phyloP scores from a whole-genome alignment of 2,888 invertebrate species.

The Caenorhabditis sinica region DNA sequence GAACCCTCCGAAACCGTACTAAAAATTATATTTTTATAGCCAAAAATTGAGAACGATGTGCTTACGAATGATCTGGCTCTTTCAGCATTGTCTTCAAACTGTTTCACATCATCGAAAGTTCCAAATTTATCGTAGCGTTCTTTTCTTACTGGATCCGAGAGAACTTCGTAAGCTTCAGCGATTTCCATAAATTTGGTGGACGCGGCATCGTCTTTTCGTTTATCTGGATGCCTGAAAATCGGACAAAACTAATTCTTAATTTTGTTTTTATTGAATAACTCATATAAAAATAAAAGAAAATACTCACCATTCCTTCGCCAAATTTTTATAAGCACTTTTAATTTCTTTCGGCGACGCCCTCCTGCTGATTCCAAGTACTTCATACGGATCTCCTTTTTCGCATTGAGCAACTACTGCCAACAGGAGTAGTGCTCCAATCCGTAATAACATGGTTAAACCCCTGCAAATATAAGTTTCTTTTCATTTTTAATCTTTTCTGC shows the following conservation, averaged over 20 bases:
- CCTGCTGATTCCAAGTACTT: slow-evolving; percentile 88
- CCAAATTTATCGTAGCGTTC: slow-evolving; percentile 81
- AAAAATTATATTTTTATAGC: slow-evolving; percentile 13
- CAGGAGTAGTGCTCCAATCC: slow-evolving; percentile 21
- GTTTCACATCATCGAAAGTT: slow-evolving; percentile 76
- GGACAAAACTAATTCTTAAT: background rate
- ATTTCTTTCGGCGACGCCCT: slow-evolving; percentile 91
- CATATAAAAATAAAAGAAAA: slow-evolving; percentile 1
- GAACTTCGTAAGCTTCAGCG: slow-evolving; percentile 81
- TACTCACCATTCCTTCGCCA: slow-evolving; percentile 92
- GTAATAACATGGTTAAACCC: slow-evolving; percentile 51
- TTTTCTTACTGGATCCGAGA: slow-evolving; percentile 74
- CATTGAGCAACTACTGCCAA: background rate
- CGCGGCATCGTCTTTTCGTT: slow-evolving; percentile 77
- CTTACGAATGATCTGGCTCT: slow-evolving; percentile 74
- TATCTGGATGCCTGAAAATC: slow-evolving; percentile 83
- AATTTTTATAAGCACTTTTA: slow-evolving; percentile 91
- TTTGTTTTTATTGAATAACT: background rate
- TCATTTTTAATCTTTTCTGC: slow-evolving; percentile 15
- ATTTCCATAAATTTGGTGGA: slow-evolving; percentile 80
- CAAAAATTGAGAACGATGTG: slow-evolving; percentile 8
- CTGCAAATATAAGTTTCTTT: slow-evolving; percentile 3
- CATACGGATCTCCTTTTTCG: slow-evolving; percentile 75
- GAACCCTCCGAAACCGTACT: slow-evolving; percentile 75
- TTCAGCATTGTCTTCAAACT: slow-evolving; percentile 45